phyloP scores from a whole-genome alignment of 2,888 invertebrate genomes.

The Trimorus sp. region DNA sequence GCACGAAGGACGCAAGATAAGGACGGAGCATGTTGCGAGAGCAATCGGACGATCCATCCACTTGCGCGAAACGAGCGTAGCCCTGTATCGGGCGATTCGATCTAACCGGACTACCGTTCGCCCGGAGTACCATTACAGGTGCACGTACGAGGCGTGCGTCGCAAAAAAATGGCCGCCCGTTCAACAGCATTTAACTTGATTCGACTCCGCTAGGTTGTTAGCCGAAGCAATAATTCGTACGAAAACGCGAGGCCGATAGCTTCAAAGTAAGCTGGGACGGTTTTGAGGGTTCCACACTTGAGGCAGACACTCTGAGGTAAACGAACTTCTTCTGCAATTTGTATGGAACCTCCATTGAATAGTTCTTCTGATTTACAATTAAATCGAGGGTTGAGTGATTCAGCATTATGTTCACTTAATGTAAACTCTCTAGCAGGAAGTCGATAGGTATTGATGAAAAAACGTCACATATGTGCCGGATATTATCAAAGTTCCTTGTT shows the following conservation, averaged over 20 bases:
- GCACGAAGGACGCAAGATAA: conserved; percentile 53
- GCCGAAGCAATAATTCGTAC: conserved; percentile 21
- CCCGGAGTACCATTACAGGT: conserved; percentile 46
- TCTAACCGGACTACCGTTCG: conserved; percentile 67
- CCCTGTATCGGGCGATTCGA: conserved; percentile 71
- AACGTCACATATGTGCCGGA: too few relatives aligned
- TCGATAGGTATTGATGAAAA: too few relatives aligned
- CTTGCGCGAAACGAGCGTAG: conserved; percentile 69
- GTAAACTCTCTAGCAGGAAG: too few relatives aligned
- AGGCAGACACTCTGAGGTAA: too few relatives aligned
- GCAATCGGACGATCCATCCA: conserved; percentile 67
- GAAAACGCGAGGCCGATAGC: conserved; percentile 6
- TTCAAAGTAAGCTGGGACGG: background rate
- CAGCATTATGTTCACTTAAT: too few relatives aligned
- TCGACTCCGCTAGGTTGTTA: conserved; percentile 27
- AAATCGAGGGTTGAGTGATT: too few relatives aligned
- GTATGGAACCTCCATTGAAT: too few relatives aligned
- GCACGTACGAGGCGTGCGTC: conserved; percentile 26
- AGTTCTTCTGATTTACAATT: too few relatives aligned
- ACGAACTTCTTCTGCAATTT: too few relatives aligned
- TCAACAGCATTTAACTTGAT: conserved; percentile 30
- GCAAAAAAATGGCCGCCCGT: conserved; percentile 25
- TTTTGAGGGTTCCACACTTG: too few relatives aligned
- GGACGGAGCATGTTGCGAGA: conserved; percentile 47
- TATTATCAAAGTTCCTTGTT: too few relatives aligned